Evolutionary conservation across 2,888 invertebrate genomes (phyloP), one percentile per base, ranked within the genome.

Genomic region (Cistogaster globosa): DNA sequence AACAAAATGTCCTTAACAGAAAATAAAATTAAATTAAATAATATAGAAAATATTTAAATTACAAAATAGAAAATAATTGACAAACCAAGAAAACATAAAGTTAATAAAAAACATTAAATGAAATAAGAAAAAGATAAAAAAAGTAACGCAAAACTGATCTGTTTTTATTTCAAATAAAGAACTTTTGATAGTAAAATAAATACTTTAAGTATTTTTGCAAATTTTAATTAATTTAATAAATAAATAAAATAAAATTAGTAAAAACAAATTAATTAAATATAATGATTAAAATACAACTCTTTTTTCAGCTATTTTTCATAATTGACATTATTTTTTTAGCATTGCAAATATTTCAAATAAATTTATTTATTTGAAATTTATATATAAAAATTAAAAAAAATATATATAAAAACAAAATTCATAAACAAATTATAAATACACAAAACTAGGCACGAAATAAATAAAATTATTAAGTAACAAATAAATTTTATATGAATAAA

Each of bases 291-390:
- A 58, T 26, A 26, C 55, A 80, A 75, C 53, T 65, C 79, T 86
- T 87, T 86, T 85, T 84, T 57, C 80, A 63, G 65, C 71, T 84
- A 74, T 81, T 84, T 67, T 80, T 81, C 71, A 72, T 79, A 85
- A 83, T 83, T 88, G 87, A 86, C 87, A 86, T 84, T 88, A 87
- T 87, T 87, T 79, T 80, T 87, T 86, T 87, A 87, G 86, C 84
- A 86, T 86, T 84, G 86, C 87, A 87, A 86, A 76, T 53, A 72
- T 62, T 74, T 69, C 18, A 67, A 71, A 76, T 38, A 71, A 67
- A 26, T 22, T 22, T 38, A 63, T 45, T 48, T 51, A 78, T 69
- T 71, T 67, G 58, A 78, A 78, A 62, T 74, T 58, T 48, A 67
- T n/a, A 53, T 36, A 51, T 32, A 58, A 6, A 32, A 32, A 32